These are phyloP conservation scores for Cricetomys ansorgei DNA, from an alignment of 2,113 vertebrate genomes.

Conservation along the genomic window DNA sequence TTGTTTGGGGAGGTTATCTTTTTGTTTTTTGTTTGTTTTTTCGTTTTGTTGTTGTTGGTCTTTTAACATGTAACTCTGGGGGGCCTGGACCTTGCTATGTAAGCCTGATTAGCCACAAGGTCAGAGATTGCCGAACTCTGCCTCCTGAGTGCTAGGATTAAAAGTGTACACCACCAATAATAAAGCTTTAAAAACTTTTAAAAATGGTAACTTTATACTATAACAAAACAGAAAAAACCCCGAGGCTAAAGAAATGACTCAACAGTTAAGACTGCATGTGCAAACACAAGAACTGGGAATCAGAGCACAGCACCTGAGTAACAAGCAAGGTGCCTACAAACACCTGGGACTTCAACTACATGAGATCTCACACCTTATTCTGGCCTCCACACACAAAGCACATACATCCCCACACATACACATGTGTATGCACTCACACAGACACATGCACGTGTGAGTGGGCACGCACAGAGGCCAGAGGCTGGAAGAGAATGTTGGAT, in stretches of 20 bases:
- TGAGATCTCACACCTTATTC: not conserved
- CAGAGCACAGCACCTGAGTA: not conserved
- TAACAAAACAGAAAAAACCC: not conserved
- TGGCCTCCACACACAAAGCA: not conserved
- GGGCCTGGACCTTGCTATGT: not conserved
- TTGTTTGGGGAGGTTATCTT: not conserved
- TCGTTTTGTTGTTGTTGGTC: not conserved
- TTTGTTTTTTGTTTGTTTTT: not conserved
- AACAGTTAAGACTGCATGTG: not conserved
- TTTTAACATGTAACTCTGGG: not conserved
- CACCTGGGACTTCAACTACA: not conserved
- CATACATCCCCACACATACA: not conserved
- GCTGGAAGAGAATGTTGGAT: not conserved
- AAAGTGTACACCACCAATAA: not conserved
- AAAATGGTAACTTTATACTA: not conserved
- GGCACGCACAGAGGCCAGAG: too few relatives aligned
- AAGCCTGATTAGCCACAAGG: not conserved
- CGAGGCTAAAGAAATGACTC: not conserved
- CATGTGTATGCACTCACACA: not conserved
- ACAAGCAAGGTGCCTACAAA: not conserved
- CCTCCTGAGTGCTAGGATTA: not conserved
- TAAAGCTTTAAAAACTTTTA: not conserved
- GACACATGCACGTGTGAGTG: not conserved
- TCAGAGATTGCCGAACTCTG: not conserved
- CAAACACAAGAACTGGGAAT: not conserved